Evolutionary conservation across 2,113 vertebrate species (phyloP), one percentile per base, ranked within the genome.

Genomic region (Spizaetus ornatus): DNA sequence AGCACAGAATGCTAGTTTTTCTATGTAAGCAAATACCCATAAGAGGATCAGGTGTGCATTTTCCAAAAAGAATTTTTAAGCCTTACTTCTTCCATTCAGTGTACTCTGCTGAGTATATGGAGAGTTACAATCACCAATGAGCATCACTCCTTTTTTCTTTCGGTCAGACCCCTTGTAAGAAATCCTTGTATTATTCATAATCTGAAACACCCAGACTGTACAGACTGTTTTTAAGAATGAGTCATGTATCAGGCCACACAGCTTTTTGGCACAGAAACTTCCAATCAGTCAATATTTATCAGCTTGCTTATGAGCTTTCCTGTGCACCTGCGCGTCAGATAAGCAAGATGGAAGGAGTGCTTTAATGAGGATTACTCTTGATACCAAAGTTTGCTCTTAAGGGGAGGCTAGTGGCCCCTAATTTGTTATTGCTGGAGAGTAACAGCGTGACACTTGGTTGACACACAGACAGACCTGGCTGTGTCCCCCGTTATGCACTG

Each of bases 401-500:
- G 25, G 31, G 34, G 45, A 77, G 12, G 56, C 0, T 3, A 26
- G 27, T 42, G 26, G 22, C 15, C 11, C 38, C 10, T 32, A 25
- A 1, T 69, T 58, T 77, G 25, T 77, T 42, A 62, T n/a, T 88
- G 25, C 76, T 92, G 50, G 23, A 58, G 62, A 42, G n/a, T 10
- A 32, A 29, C 19, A 12, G 32, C 16, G 29, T 61, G 66, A 43
- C 36, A 11, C 17, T 13, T 16, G 47, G 34, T 6, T 90, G 58
- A 16, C 14, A 50, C 45, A 50, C 23, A 53, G 42, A 8, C 19
- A 58, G 47, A 25, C 47, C 32, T 0, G 1, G 12, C 26, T 71
- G 40, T 7, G 10, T 23, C 45, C 50, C 15, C n/a, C 0, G 2
- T 48, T 10, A 8, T 0, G 13, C 20, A 8, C 72, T 10, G 19